These are phyloP conservation scores for Chirona hameri DNA, from an alignment of 2,888 invertebrate species.

Conservation along the genomic window DNA sequence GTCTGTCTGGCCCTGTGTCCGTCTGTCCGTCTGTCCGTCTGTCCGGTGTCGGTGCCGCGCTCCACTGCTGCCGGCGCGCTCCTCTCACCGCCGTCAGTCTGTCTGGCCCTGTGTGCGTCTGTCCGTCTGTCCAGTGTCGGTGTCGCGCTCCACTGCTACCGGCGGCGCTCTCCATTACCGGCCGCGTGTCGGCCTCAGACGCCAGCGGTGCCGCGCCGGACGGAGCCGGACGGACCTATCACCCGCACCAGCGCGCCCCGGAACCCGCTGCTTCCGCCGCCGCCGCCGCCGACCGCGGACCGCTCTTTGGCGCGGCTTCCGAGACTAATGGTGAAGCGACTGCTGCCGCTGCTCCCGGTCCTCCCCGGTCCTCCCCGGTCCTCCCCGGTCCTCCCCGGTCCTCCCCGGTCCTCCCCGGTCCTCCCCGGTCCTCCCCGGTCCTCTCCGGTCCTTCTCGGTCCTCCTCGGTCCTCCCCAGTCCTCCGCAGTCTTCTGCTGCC, in stretches of 20 bases:
- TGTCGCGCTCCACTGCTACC: neutral
- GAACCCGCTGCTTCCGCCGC: neutral
- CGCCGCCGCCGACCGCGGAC: neutral
- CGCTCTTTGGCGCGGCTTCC: neutral
- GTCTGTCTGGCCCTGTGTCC: neutral
- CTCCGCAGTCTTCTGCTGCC: too few relatives aligned
- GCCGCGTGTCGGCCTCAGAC: neutral
- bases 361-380: too few relatives aligned
- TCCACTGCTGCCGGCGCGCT: neutral
- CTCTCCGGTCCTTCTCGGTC: too few relatives aligned
- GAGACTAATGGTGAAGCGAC: neutral
- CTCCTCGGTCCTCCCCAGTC: too few relatives aligned
- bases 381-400: too few relatives aligned
- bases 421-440: too few relatives aligned
- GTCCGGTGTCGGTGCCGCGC: neutral
- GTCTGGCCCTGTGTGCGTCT: neutral
- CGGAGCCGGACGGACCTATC: conserved; percentile 13
- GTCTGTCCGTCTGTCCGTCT: neutral
- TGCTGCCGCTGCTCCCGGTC: neutral
- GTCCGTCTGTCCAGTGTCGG: neutral
- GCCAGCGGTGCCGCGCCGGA: too few relatives aligned
- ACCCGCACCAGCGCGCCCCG: neutral
- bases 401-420: too few relatives aligned
- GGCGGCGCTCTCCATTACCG: neutral
- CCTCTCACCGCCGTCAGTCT: neutral